phyloP scores from a whole-genome alignment of 2,113 vertebrate genomes.

The Macrotis lagotis region DNA sequence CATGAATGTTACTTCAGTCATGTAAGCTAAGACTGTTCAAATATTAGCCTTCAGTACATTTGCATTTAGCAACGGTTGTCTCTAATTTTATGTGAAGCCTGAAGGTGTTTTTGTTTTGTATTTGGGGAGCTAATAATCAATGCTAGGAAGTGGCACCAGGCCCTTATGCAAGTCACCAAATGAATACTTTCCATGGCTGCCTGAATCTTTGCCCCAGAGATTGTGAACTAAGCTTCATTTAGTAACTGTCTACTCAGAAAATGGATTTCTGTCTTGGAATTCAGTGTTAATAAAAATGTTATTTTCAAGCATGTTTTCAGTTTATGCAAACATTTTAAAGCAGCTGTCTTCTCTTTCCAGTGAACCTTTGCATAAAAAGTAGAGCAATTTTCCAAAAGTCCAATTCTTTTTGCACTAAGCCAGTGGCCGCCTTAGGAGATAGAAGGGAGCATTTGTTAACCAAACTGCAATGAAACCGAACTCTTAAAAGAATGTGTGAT shows the following conservation, averaged over 20 bases:
- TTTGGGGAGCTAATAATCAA: constrained; percentile 56
- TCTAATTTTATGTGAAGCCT: constrained; percentile 63
- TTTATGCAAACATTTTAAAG: constrained; percentile 22
- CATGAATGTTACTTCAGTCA: constrained; percentile 24
- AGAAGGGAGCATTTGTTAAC: constrained; percentile 28
- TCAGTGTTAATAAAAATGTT: constrained; percentile 52
- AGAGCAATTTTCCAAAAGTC: constrained; percentile 44
- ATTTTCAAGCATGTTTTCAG: neutral
- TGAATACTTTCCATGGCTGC: neutral
- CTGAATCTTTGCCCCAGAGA: neutral
- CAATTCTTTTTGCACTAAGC: constrained; percentile 58
- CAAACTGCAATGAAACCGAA: neutral
- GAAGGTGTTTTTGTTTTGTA: constrained; percentile 41
- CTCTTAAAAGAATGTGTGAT: neutral
- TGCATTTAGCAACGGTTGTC: constrained; percentile 50
- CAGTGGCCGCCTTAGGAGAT: constrained; percentile 26
- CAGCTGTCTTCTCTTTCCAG: constrained; percentile 18
- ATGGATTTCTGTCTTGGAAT: constrained; percentile 7
- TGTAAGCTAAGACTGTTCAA: constrained; percentile 45
- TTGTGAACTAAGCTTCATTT: neutral
- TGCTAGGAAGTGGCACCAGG: constrained; percentile 24
- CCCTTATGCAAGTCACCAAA: neutral
- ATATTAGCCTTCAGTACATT: constrained; percentile 43
- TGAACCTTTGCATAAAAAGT: constrained; percentile 22
- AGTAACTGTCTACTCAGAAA: neutral